Percentiles rank a stretch among this genome's conserved stretches.
phyloP scores from a whole-genome alignment of 2,888 invertebrate genomes.

The Agonopterix alstromeriana region DNA sequence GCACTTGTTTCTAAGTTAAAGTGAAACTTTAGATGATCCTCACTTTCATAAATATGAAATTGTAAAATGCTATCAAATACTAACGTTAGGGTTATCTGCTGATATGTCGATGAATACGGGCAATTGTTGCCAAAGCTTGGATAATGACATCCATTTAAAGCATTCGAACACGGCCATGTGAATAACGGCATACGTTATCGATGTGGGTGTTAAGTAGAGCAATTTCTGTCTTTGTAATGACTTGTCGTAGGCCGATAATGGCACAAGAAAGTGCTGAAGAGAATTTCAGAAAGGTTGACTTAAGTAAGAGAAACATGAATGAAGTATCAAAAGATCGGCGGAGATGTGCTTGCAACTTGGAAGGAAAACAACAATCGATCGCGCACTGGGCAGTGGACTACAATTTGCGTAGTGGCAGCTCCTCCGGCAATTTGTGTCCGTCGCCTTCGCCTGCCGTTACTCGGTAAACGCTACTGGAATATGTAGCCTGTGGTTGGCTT shows the following conservation, averaged over 20 bases:
- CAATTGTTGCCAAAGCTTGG: constrained; percentile 2
- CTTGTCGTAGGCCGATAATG: constrained; percentile 8
- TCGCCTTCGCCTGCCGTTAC: constrained; percentile 68
- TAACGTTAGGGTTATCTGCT: too few species aligned
- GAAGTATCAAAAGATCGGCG: neutral
- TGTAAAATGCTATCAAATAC: too few species aligned
- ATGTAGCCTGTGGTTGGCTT: constrained; percentile 64
- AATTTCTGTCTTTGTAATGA: constrained; percentile 8
- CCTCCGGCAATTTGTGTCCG: constrained; percentile 70
- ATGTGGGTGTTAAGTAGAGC: constrained; percentile 8
- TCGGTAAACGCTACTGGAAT: constrained; percentile 74
- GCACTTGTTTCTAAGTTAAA: too few species aligned
- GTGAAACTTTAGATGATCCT: too few species aligned
- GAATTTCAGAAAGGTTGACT: neutral
- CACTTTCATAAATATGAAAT: too few species aligned
- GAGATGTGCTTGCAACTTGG: constrained; percentile 20
- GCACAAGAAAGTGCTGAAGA: constrained; percentile 4
- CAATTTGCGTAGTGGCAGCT: constrained; percentile 70
- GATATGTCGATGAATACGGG: neutral
- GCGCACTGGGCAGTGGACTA: constrained; percentile 32
- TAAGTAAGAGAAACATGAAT: neutral
- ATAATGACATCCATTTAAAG: constrained; percentile 3
- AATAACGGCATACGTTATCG: constrained; percentile 4
- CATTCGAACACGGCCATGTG: constrained; percentile 2
- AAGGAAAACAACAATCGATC: constrained; percentile 50